Evolutionary conservation across 2,797 vertebrate species (phyloP).

Genomic region (Argya squamiceps): DNA sequence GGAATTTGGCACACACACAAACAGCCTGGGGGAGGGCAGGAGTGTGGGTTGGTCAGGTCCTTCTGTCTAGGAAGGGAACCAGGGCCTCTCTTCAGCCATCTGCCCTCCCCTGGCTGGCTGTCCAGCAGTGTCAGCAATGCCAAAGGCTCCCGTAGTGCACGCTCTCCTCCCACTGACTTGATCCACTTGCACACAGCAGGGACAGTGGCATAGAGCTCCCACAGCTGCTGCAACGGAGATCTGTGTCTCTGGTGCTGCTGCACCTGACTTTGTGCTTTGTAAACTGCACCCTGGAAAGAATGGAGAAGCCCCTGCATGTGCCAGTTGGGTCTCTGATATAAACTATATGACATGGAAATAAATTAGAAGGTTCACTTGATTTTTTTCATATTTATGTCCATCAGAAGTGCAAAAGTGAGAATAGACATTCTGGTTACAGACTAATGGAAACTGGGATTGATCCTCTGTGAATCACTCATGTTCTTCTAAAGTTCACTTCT

Average conservation of each 20-base stretch:
- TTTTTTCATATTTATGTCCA: background rate
- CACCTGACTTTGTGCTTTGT: background rate
- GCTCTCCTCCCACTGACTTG: background rate
- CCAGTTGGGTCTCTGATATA: background rate
- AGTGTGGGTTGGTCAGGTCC: fast-evolving
- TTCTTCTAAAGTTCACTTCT: background rate
- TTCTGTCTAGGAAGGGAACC: background rate
- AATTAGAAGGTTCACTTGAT: background rate
- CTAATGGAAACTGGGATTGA: background rate
- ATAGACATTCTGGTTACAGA: background rate
- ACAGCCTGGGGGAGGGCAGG: background rate
- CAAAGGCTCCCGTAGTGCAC: background rate
- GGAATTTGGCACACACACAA: fast-evolving
- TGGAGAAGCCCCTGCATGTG: background rate
- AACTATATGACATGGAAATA: background rate
- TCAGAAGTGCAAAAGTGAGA: background rate
- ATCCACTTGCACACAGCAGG: background rate
- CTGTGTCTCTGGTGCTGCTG: background rate
- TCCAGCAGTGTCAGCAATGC: background rate
- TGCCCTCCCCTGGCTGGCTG: background rate
- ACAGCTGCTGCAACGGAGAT: background rate
- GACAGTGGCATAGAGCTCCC: background rate
- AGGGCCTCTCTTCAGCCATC: background rate
- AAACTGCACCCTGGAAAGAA: background rate
- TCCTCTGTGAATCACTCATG: background rate